Conservation (phyloP, 2,113 vertebrate genomes). For the Pipra filicauda region DNA sequence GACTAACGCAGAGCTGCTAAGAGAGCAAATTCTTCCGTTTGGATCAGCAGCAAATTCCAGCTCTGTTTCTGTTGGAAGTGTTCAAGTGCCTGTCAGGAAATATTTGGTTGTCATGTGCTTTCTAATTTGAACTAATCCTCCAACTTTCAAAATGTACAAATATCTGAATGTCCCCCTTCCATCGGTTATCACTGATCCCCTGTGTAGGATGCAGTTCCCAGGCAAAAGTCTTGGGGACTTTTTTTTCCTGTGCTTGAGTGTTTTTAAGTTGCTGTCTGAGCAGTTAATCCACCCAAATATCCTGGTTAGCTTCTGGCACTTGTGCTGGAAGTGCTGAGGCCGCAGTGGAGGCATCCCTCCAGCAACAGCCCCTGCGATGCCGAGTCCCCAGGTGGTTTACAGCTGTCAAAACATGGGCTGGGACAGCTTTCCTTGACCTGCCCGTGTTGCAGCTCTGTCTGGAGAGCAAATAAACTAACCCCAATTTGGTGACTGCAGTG, state of each 20-base stretch:
- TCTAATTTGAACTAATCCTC: not conserved
- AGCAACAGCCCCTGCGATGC: not conserved
- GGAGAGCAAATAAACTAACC: not conserved
- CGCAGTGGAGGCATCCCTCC: not conserved
- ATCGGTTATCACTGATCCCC: not conserved
- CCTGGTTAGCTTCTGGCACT: not conserved
- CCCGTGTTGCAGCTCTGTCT: not conserved
- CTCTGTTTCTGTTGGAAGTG: constrained; percentile 55
- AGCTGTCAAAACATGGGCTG: constrained; percentile 5
- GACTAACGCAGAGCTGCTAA: not conserved
- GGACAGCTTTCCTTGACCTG: not conserved
- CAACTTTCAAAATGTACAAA: not conserved
- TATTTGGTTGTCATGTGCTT: not conserved
- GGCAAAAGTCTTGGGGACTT: not conserved
- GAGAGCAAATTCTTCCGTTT: constrained; percentile 33
- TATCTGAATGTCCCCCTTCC: not conserved
- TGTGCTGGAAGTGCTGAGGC: not conserved
- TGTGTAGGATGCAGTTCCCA: not conserved
- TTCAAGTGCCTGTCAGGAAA: not conserved
- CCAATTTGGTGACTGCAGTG: rapidly evolving
- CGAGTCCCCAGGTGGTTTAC: not conserved
- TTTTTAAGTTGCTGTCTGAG: not conserved
- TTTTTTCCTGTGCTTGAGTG: not conserved
- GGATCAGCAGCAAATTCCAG: constrained; percentile 45
- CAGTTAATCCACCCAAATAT: not conserved